Percentiles rank a stretch among this genome's conserved stretches.
phyloP scores from a whole-genome alignment of 2,113 vertebrate genomes.

The Sprattus sprattus region DNA sequence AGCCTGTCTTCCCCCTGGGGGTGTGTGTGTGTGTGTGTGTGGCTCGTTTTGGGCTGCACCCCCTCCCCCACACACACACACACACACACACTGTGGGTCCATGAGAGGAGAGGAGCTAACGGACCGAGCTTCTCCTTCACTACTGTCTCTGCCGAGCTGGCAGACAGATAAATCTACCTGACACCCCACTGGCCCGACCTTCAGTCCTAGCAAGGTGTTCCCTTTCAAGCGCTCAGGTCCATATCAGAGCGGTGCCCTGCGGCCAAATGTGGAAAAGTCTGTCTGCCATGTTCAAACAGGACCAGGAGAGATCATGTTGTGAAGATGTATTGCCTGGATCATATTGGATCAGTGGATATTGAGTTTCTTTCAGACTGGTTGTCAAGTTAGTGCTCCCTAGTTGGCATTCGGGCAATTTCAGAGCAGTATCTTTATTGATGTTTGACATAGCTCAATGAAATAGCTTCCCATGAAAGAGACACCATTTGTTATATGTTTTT shows the following conservation, averaged over 20 bases:
- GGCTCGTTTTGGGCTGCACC: too few relatives aligned
- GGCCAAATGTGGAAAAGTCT: background rate
- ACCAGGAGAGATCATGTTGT: background rate
- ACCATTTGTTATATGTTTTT: background rate
- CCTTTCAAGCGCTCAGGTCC: slow-evolving; percentile 21
- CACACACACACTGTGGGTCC: background rate
- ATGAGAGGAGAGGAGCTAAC: background rate
- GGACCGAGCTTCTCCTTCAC: background rate
- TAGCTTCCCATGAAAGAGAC: background rate
- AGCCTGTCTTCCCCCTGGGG: background rate
- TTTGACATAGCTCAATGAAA: background rate
- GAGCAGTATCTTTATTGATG: background rate
- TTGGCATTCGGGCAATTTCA: background rate
- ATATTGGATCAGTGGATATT: background rate
- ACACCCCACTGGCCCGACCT: slow-evolving; percentile 5
- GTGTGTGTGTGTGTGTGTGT: too few relatives aligned
- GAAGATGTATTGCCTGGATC: background rate
- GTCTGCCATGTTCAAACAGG: background rate
- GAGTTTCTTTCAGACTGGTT: background rate
- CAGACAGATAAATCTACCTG: slow-evolving; percentile 38
- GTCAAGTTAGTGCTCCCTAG: background rate
- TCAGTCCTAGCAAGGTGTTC: slow-evolving; percentile 10
- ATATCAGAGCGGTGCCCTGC: background rate
- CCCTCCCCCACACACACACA: too few relatives aligned
- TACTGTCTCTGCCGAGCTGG: slow-evolving; percentile 4